A percentile compares a stretch with the other conserved stretches of the same genome.
Conservation (phyloP, 2,797 vertebrate species). For the Hoplostethus mediterraneus region DNA sequence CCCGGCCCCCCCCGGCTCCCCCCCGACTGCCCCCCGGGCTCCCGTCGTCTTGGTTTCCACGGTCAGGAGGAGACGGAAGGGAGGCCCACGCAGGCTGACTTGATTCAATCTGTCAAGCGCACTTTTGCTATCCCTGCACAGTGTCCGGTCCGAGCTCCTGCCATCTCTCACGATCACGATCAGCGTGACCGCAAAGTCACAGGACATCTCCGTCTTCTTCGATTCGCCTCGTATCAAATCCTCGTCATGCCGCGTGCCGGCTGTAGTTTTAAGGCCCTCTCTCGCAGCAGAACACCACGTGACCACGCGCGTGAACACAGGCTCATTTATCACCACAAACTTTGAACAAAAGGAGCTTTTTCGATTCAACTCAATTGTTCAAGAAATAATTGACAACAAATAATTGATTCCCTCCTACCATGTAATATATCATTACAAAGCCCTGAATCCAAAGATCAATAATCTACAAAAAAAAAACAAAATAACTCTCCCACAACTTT, state of each 20-base stretch:
- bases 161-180: slow-evolving; percentile 72
- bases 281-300: neutral
- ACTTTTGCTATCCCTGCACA: slow-evolving; percentile 75
- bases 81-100: slow-evolving; percentile 51
- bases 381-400: too few relatives aligned
- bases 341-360: too few relatives aligned
- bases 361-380: too few relatives aligned
- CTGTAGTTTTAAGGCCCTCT: neutral
- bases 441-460: neutral
- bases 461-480: neutral
- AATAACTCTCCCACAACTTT: too few relatives aligned
- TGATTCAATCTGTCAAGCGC: slow-evolving; percentile 78
- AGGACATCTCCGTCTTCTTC: slow-evolving; percentile 65
- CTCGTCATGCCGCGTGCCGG: neutral
- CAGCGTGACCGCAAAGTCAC: slow-evolving; percentile 59
- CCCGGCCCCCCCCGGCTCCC: slow-evolving; percentile 57
- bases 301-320: neutral
- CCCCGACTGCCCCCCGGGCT: too few relatives aligned
- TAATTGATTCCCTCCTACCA: too few relatives aligned
- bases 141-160: slow-evolving; percentile 62
- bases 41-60: slow-evolving; percentile 73
- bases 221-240: rapidly evolving
- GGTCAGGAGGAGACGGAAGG: slow-evolving; percentile 59
- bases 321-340: neutral
- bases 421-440: too few relatives aligned